phyloP scores from a whole-genome alignment of 2,888 invertebrate species.

The Fragum sueziense region DNA sequence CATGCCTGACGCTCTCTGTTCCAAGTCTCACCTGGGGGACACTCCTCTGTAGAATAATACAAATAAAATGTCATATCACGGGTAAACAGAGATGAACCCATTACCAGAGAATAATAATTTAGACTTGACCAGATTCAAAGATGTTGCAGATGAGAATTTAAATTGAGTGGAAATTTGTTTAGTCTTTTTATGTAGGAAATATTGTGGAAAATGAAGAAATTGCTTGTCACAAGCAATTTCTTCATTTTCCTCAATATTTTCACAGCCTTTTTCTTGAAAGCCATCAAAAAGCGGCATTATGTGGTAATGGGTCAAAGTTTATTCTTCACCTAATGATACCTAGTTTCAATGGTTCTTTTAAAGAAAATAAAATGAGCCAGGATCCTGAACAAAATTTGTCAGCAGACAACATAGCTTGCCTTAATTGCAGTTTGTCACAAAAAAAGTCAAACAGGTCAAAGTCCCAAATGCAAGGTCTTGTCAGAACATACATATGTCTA shows the following conservation, averaged over 20 bases:
- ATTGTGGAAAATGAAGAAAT: not conserved
- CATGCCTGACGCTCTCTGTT: constrained; percentile 6
- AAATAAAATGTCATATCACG: not conserved
- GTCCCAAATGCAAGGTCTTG: too few species aligned
- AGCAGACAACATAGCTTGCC: too few species aligned
- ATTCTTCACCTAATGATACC: too few species aligned
- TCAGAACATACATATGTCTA: too few species aligned
- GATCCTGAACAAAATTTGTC: too few species aligned
- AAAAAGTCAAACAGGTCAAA: too few species aligned
- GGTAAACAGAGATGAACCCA: not conserved
- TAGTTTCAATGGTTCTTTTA: too few species aligned
- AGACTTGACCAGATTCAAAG: not conserved
- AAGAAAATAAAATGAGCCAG: too few species aligned
- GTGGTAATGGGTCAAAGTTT: not conserved
- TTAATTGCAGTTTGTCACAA: too few species aligned
- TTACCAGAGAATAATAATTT: not conserved
- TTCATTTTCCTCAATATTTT: not conserved
- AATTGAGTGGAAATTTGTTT: not conserved
- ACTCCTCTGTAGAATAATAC: constrained; percentile 16
- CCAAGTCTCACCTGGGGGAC: constrained; percentile 19
- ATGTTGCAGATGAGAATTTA: not conserved
- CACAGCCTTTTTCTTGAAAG: not conserved
- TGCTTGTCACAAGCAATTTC: not conserved
- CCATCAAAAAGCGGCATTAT: not conserved
- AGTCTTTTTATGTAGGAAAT: not conserved